Evolutionary conservation across 1,140 invertebrate species (phyloP).

Genomic region (Lasioglossum baleicum): DNA sequence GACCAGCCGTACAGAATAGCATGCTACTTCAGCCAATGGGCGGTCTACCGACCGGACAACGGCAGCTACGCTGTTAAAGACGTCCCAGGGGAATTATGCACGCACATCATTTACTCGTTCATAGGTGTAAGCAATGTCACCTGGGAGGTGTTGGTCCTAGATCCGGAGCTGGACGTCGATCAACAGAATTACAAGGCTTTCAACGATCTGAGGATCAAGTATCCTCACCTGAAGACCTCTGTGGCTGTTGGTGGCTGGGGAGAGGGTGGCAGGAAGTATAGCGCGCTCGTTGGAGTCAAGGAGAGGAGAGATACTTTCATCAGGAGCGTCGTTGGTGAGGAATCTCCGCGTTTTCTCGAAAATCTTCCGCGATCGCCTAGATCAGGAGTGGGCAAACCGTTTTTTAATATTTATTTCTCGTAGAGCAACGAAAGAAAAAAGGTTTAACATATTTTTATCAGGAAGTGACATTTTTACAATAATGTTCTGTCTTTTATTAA

Average conservation of each 20-base stretch:
- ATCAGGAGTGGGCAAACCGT: too few species aligned
- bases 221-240: constrained; percentile 88
- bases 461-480: too few species aligned
- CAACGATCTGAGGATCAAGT: constrained; percentile 85
- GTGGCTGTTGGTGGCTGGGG: constrained; percentile 94
- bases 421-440: too few species aligned
- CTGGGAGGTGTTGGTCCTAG: constrained; percentile 89
- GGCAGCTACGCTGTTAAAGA: constrained; percentile 91
- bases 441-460: too few species aligned
- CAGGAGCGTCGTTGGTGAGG: constrained; percentile 86
- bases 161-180: constrained; percentile 89
- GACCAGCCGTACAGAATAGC: constrained; percentile 83
- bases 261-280: constrained; percentile 92
- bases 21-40: constrained; percentile 96
- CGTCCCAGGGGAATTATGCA: constrained; percentile 90
- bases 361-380: too few species aligned
- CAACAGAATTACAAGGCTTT: constrained; percentile 91
- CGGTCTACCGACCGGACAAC: constrained; percentile 90
- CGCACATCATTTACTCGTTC: constrained; percentile 94
- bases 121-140: constrained; percentile 89
- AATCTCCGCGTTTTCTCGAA: neutral
- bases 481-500: too few species aligned
- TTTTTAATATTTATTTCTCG: too few species aligned
- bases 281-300: constrained; percentile 86
- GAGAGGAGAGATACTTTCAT: constrained; percentile 86